Base-by-base conservation (phyloP, 1,140 invertebrate genomes). In the Diachasma alloeum region DNA sequence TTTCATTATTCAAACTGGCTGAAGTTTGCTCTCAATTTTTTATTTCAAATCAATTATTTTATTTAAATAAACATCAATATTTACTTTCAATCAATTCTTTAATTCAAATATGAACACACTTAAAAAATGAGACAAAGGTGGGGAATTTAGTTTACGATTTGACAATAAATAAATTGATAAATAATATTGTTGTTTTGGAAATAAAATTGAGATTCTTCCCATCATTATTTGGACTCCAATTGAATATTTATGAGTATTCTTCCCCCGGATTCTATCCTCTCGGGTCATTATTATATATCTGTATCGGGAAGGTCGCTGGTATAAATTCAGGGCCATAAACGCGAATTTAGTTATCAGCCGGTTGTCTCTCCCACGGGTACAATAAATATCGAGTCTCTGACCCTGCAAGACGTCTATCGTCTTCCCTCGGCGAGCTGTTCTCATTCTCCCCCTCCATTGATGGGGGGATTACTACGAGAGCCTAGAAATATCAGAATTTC, bases 341-440 rank as follows among this genome's bases (percentile, higher is more conserved):
- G 83, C 80, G 83, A 86, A 84, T 86, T 86, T 85, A 85, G 83
- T 86, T 85, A 84, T 86, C 85, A 80, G 78, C 80, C 76, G 72
- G 68, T 79, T 74, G 72, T 53, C 71, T 78, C 78, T 83, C 85
- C 80, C 84, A 66, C 24, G 83, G 76, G 85, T 75, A 72, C 74
- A 82, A 86, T 86, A 86, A 85, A 86, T 86, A 85, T 85, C 82
- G 37, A 71, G n/a, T 70, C 71, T 74, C 79, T 76, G 80, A 78
- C 79, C 79, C 81, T 76, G 77, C 81, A 81, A 83, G 81, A 84
- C 83, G 76, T 83, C 79, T 80, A 81, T 85, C 77, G 77, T 78
- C 80, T 71, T 77, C 78, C 70, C 46, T 31, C 46, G 10, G 70
- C 39, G 39, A 9, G 4, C 39, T 42, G 9, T 15, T 13, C 15